These are phyloP conservation scores for Terebella lapidaria DNA, from an alignment of 2,888 invertebrate genomes.

Conservation along the genomic window DNA sequence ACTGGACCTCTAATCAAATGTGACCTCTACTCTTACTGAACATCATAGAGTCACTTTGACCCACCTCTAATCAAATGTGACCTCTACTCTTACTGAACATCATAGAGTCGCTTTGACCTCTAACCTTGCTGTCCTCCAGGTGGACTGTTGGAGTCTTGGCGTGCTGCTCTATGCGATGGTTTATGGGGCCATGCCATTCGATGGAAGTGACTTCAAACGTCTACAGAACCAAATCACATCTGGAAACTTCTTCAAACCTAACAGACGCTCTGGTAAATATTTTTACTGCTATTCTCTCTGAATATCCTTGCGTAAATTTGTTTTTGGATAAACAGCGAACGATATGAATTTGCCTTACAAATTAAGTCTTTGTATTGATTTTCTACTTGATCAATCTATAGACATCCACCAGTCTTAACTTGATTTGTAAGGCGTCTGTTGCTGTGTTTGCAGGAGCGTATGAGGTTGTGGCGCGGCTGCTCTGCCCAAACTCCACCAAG, in stretches of 20 bases:
- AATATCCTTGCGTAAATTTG: constrained; percentile 50
- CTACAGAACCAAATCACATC: constrained; percentile 94
- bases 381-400: no score
- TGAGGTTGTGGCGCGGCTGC: constrained; percentile 86
- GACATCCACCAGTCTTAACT: no score
- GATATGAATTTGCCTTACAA: background rate
- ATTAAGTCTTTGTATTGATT: no score
- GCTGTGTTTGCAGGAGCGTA: constrained; percentile 79
- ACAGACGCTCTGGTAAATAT: background rate
- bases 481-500: constrained; percentile 83
- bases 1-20: no score
- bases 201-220: constrained; percentile 95
- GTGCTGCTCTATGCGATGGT: constrained; percentile 95
- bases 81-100: no score
- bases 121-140: constrained; percentile 41
- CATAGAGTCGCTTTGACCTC: no score
- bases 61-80: no score
- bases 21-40: no score
- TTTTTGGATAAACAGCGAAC: background rate
- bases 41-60: no score
- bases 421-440: no score
- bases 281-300: background rate
- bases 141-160: constrained; percentile 78
- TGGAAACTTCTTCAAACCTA: constrained; percentile 94
- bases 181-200: constrained; percentile 98